phyloP scores from a whole-genome alignment of 1,140 invertebrate species.

The Achatina immaculata region DNA sequence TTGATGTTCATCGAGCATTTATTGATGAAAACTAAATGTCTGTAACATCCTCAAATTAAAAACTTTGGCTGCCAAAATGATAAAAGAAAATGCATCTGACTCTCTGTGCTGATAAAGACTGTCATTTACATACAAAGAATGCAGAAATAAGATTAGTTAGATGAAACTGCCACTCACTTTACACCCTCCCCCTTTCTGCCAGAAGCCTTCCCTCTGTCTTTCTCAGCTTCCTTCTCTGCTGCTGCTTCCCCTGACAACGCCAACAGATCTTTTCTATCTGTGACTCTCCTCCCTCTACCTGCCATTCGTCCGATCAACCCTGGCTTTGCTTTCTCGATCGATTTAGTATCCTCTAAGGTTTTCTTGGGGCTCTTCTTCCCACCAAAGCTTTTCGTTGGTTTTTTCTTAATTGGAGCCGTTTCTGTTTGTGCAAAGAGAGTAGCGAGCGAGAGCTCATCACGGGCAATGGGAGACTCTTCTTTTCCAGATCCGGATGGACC shows the following conservation, averaged over 20 bases:
- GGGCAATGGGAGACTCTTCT: conserved; percentile 11
- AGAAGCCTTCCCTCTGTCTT: conserved; percentile 2
- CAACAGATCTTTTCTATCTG: background rate
- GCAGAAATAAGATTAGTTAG: too few relatives aligned
- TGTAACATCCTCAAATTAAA: too few relatives aligned
- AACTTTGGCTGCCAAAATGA: too few relatives aligned
- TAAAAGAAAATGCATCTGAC: too few relatives aligned
- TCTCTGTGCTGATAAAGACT: too few relatives aligned
- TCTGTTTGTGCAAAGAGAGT: conserved; percentile 32
- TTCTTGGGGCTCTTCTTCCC: conserved; percentile 35
- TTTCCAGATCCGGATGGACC: background rate
- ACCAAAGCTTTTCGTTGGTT: conserved; percentile 29
- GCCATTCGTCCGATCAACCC: background rate
- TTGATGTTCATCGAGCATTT: too few relatives aligned
- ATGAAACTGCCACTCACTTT: conserved; percentile 2
- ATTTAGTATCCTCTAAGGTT: conserved; percentile 7
- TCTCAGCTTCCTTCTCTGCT: background rate
- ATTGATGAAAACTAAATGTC: too few relatives aligned
- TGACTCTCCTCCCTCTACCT: background rate
- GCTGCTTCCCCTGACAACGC: background rate
- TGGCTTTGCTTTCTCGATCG: conserved; percentile 11
- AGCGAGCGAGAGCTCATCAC: conserved; percentile 29
- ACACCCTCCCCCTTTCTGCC: background rate
- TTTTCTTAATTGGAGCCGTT: conserved; percentile 10
- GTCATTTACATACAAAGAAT: too few relatives aligned